These are phyloP conservation scores for Hydroisotoma schaefferi DNA, from an alignment of 2,888 invertebrate species.

Conservation along the genomic window DNA sequence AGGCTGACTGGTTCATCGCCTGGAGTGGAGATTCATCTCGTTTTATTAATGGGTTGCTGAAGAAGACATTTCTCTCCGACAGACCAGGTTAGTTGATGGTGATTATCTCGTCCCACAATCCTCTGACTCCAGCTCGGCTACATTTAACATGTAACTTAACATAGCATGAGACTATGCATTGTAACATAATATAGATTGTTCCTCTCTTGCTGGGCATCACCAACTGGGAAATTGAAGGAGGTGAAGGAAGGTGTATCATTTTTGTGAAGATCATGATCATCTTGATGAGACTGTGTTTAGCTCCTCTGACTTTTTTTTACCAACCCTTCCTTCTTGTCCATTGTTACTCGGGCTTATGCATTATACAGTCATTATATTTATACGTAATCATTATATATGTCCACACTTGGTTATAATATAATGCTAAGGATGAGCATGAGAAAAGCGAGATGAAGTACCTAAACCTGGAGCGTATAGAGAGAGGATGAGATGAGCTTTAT, in stretches of 20 bases:
- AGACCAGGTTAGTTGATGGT: constrained; percentile 35
- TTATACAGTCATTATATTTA: no score
- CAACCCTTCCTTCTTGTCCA: background rate
- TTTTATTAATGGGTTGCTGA: constrained; percentile 48
- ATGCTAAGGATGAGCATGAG: background rate
- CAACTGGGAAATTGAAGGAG: no score
- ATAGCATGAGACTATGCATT: no score
- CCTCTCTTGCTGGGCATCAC: no score
- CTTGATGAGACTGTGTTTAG: constrained; percentile 21
- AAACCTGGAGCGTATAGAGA: no score
- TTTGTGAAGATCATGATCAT: constrained; percentile 30
- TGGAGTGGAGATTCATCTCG: constrained; percentile 44
- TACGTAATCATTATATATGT: no score
- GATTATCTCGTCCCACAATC: constrained; percentile 45
- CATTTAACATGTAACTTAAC: no score
- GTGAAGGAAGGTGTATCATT: constrained; percentile 32
- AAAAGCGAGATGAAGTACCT: no score
- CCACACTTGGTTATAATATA: no score
- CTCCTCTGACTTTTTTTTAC: background rate
- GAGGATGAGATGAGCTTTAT: no score
- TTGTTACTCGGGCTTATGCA: background rate
- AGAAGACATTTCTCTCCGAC: constrained; percentile 47
- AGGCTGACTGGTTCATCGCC: constrained; percentile 39
- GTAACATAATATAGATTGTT: no score
- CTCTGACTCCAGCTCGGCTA: constrained; percentile 33